phyloP scores from a whole-genome alignment of 2,797 vertebrate genomes.

The Coranthus polyacanthus region DNA sequence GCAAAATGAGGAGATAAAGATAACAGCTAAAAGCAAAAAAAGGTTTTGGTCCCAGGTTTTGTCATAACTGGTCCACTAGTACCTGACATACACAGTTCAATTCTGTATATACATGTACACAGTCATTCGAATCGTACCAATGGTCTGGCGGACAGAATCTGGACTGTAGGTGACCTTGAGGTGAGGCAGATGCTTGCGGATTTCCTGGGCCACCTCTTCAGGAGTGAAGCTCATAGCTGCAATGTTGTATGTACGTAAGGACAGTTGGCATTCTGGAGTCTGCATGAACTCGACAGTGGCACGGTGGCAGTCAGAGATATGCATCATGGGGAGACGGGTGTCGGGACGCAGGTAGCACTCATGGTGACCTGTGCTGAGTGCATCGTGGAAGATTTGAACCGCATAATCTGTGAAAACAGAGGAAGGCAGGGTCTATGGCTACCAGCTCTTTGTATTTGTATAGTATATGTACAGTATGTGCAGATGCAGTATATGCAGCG shows the following conservation, averaged over 20 bases:
- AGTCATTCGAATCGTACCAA: constrained; percentile 73
- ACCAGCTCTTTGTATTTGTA: too few species aligned
- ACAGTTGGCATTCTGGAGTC: constrained; percentile 80
- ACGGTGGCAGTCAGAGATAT: constrained; percentile 87
- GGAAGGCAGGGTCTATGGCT: background rate
- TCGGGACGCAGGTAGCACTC: constrained; percentile 86
- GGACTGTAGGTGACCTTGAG: constrained; percentile 86
- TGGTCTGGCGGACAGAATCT: constrained; percentile 84
- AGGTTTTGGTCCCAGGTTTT: too few species aligned
- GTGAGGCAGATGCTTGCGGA: constrained; percentile 85
- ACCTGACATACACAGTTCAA: too few species aligned
- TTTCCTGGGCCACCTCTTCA: constrained; percentile 84
- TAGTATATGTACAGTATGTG: too few species aligned
- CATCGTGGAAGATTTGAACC: constrained; percentile 87
- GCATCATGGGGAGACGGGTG: constrained; percentile 89
- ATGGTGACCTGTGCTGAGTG: constrained; percentile 83
- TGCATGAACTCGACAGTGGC: constrained; percentile 88
- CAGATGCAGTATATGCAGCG: background rate
- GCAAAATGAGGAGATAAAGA: constrained; percentile 10
- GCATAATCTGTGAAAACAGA: constrained; percentile 82
- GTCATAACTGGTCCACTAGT: too few species aligned
- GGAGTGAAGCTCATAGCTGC: constrained; percentile 88
- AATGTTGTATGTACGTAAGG: constrained; percentile 88
- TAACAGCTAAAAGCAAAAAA: background rate
- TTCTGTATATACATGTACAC: background rate